Base-by-base conservation (phyloP, 2,888 invertebrate genomes). In the Eupithecia inturbata region DNA sequence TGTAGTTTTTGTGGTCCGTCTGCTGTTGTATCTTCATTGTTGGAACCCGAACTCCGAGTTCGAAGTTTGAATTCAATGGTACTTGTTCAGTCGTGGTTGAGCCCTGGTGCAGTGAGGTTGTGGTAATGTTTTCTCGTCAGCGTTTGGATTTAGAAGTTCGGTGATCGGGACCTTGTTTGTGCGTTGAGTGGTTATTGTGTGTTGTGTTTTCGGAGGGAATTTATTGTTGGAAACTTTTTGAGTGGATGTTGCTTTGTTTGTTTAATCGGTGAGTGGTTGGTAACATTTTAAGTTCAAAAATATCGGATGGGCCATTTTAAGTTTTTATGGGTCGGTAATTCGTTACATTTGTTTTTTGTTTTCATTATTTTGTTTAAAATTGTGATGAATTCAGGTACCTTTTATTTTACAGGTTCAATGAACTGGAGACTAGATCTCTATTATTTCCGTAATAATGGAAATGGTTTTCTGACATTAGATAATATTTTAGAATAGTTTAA, bases 1-100 rank as follows among this genome's bases (percentile, higher is more conserved):
- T 88, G 85, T 84, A 84, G 84, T 88, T 91, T 90, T 87, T 87
- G 84, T 85, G 81, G 82, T 80, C 83, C 80, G 82, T 41, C 60
- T 64, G 68, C 53, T 81, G 79, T 84, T 87, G 85, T 87, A 70
- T 66, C 68, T 69, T 67, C 62, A 72, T 71, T 68, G 71, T 74
- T 71, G 57, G 66, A 73, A 31, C 70, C 12, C 41, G 36, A 70
- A 45, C 39, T 66, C 41, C 70, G 68, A 63, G 68, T 33, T 16
- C 33, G 36, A 39, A 26, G 33, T 33, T 39, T 36, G 64, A 36
- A 41, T 36, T 64, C 66, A 5, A 22, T 22, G 66, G 36, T 39
- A 22, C 49, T 39, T 39, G 26, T 45, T 73, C 76, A 76, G 76
- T 76, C 73, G 76, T 71, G 73, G 68, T 71, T 71, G 33, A 45